Conservation (phyloP, 2,113 vertebrate species). For the Pipa parva region DNA sequence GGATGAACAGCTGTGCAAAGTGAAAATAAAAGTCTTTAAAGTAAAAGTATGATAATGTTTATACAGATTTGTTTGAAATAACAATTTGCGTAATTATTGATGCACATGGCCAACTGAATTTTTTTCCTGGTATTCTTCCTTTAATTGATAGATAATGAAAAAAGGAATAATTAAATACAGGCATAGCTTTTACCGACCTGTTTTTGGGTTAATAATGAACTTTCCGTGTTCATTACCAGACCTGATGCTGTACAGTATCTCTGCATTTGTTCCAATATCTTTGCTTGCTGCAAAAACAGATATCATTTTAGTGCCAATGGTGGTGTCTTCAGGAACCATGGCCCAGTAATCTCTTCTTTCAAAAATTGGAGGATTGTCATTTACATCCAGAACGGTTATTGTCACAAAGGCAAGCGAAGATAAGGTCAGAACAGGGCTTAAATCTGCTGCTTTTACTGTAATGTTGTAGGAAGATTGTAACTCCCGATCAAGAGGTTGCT, state of each 20-base stretch:
- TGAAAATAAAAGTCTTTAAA: too few species aligned
- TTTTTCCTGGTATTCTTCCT: too few species aligned
- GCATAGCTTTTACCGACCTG: slow-evolving; percentile 66
- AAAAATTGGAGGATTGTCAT: slow-evolving; percentile 95
- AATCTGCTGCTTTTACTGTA: slow-evolving; percentile 78
- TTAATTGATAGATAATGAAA: too few species aligned
- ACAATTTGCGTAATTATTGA: too few species aligned
- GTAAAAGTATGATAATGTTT: too few species aligned
- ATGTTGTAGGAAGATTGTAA: slow-evolving; percentile 81
- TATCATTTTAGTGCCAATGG: slow-evolving; percentile 76
- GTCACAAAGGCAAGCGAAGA: slow-evolving; percentile 80
- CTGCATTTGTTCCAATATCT: slow-evolving; percentile 93
- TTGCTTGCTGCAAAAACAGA: slow-evolving; percentile 89
- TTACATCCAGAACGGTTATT: slow-evolving; percentile 89
- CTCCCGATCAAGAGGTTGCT: slow-evolving; percentile 84
- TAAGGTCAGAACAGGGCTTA: slow-evolving; percentile 69
- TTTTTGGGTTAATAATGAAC: slow-evolving; percentile 82
- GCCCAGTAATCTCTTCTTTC: slow-evolving; percentile 88
- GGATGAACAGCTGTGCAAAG: too few species aligned
- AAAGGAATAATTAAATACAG: not conserved
- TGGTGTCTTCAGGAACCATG: slow-evolving; percentile 80
- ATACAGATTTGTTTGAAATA: too few species aligned
- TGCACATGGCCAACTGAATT: too few species aligned
- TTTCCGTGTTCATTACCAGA: slow-evolving; percentile 90
- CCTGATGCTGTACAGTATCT: slow-evolving; percentile 88